Evolutionary conservation across 2,888 invertebrate species (phyloP).

Genomic region (Hyppa rectilinea): DNA sequence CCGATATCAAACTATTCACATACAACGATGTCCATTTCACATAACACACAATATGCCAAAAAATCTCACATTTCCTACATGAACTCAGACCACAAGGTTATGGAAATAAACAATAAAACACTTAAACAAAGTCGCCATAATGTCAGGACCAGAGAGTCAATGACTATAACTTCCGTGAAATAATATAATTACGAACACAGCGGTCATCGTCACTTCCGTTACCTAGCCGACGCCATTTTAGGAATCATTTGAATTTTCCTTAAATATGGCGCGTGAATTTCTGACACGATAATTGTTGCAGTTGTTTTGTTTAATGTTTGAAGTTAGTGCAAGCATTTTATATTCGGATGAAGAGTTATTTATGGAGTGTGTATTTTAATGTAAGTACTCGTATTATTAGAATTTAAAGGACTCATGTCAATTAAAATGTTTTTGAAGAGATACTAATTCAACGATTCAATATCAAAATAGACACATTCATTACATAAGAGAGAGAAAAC

Average conservation of each 20-base stretch:
- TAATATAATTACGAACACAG: conserved; percentile 62
- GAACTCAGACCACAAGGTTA: not conserved
- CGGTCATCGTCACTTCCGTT: conserved; percentile 68
- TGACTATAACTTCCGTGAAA: conserved; percentile 64
- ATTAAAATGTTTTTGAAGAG: too few species aligned
- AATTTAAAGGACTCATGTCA: too few species aligned
- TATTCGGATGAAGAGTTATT: too few species aligned
- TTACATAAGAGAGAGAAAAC: too few species aligned
- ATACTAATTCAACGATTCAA: too few species aligned
- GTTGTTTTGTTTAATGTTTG: not conserved
- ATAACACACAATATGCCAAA: not conserved
- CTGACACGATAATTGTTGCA: not conserved
- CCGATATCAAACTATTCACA: not conserved
- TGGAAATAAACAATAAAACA: not conserved
- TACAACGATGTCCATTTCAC: too few species aligned
- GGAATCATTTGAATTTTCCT: conserved; percentile 32
- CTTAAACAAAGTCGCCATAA: conserved; percentile 46
- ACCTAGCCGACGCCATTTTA: conserved; percentile 43
- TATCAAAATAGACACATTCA: too few species aligned
- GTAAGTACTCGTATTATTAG: too few species aligned
- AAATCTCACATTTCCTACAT: not conserved
- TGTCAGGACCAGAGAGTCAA: conserved; percentile 55
- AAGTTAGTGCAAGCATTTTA: not conserved
- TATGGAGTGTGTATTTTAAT: too few species aligned
- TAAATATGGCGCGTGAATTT: conserved; percentile 5